Conservation (phyloP, 1,140 invertebrate species). For the Lepidurus couesii region DNA sequence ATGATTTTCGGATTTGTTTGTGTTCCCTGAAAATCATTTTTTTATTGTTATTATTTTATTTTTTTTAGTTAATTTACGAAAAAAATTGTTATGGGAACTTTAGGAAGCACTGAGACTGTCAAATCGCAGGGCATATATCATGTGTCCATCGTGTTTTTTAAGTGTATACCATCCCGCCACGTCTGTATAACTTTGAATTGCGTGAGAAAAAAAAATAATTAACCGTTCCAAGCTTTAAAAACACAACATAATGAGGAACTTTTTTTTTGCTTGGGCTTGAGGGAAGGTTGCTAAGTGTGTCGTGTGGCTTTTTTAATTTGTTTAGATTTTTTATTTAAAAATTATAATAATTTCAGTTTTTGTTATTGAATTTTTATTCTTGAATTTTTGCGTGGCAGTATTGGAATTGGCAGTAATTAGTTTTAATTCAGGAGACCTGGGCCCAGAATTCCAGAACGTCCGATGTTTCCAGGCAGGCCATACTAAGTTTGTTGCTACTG, state of each 20-base stretch:
- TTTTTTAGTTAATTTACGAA: neutral
- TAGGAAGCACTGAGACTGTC: neutral
- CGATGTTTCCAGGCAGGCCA: neutral
- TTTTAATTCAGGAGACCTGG: conserved; percentile 7
- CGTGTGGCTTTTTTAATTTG: neutral
- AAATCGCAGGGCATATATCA: neutral
- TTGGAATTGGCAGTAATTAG: neutral
- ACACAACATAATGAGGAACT: too few relatives aligned
- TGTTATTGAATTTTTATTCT: too few relatives aligned
- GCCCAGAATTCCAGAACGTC: conserved; percentile 10
- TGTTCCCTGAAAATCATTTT: too few relatives aligned
- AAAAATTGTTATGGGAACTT: neutral
- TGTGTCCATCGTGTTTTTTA: conserved; percentile 5
- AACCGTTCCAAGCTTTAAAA: neutral
- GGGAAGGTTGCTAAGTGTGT: neutral
- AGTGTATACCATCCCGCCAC: neutral
- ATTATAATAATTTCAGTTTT: too few relatives aligned
- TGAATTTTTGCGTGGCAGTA: neutral
- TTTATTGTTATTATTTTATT: neutral
- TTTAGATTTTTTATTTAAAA: neutral
- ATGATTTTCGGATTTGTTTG: too few relatives aligned
- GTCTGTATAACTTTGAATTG: neutral
- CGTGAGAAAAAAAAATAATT: neutral
- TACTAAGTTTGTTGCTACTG: neutral
- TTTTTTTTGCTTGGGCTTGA: neutral